Conservation (phyloP, 1,140 invertebrate species). For the Eriocheir sinensis region DNA sequence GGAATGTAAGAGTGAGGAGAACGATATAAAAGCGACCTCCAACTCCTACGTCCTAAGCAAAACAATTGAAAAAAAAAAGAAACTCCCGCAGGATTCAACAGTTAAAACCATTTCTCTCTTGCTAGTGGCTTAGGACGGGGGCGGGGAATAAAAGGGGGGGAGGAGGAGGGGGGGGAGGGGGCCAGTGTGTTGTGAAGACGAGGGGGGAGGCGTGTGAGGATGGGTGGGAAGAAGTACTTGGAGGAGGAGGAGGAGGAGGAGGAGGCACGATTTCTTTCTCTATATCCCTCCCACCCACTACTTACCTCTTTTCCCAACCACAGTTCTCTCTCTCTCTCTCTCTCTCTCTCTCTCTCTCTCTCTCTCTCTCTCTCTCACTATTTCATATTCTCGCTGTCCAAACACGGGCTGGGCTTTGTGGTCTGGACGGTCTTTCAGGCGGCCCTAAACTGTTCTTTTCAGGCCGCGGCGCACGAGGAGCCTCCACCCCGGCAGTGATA, state of each 20-base stretch:
- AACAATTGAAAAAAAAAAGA: neutral
- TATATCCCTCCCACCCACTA: neutral
- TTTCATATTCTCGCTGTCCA: constrained; percentile 50
- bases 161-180: neutral
- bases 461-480: constrained; percentile 48
- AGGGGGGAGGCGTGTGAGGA: neutral
- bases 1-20: neutral
- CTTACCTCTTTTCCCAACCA: neutral
- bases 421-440: constrained; percentile 58
- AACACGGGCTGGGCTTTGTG: constrained; percentile 62
- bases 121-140: neutral
- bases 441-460: constrained; percentile 73
- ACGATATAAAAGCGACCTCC: neutral
- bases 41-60: neutral
- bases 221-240: no score
- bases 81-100: neutral
- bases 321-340: neutral
- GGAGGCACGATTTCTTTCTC: no score
- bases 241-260: neutral
- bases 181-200: neutral
- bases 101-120: constrained; percentile 22
- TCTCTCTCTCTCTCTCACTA: neutral
- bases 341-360: neutral
- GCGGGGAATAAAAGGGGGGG: neutral
- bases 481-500: constrained; percentile 67